Conservation (phyloP, 2,797 vertebrate species). For the Enteromius trimaculatus region DNA sequence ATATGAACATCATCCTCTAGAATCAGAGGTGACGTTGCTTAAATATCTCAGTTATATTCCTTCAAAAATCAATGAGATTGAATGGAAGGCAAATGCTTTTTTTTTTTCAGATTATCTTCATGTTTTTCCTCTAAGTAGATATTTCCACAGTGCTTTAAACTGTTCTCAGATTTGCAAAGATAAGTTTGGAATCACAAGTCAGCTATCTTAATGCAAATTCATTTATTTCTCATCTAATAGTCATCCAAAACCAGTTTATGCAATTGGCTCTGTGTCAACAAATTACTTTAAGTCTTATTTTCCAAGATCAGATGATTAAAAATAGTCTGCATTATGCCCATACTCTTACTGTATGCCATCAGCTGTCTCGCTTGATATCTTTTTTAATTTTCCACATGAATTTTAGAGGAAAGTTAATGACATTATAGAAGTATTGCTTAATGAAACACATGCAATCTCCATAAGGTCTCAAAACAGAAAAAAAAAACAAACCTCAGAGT, state of each 20-base stretch:
- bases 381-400: neutral
- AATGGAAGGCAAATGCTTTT: neutral
- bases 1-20: neutral
- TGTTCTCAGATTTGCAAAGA: neutral
- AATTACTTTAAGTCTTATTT: neutral
- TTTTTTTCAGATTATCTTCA: neutral
- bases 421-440: neutral
- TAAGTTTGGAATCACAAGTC: neutral
- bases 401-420: neutral
- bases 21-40: neutral
- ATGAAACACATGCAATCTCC: neutral
- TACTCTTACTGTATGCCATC: neutral
- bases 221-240: neutral
- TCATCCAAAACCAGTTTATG: neutral
- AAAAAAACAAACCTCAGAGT: neutral
- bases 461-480: neutral
- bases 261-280: neutral
- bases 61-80: neutral
- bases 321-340: neutral
- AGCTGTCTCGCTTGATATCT: neutral
- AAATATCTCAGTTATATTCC: neutral
- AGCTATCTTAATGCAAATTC: neutral
- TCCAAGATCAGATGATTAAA: neutral
- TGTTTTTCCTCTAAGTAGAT: neutral
- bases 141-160: neutral